Conservation (phyloP, 2,113 vertebrate species). For the Eolophus roseicapilla region DNA sequence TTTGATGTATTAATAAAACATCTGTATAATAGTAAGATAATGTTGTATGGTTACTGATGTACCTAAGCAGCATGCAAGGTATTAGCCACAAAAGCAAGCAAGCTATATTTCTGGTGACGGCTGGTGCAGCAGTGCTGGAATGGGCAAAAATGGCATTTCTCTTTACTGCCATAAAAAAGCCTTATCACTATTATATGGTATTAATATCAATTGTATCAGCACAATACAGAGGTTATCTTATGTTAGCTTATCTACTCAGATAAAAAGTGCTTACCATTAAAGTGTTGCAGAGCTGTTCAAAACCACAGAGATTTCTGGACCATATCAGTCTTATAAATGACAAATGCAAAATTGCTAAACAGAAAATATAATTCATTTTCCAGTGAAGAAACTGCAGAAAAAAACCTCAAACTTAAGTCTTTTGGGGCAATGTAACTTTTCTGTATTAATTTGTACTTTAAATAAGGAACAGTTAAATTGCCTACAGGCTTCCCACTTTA, state of each 20-base stretch:
- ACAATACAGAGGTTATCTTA: not conserved
- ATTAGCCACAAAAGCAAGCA: not conserved
- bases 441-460: not conserved
- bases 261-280: not conserved
- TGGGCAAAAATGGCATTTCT: not conserved
- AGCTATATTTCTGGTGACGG: not conserved
- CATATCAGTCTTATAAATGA: not conserved
- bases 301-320: constrained; percentile 16
- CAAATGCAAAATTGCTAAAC: not conserved
- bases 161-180: not conserved
- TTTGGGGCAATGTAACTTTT: not conserved
- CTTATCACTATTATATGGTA: not conserved
- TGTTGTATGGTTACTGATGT: not conserved
- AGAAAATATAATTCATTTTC: not conserved
- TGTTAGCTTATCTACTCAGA: not conserved
- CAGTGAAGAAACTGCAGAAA: not conserved
- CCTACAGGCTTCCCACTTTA: not conserved
- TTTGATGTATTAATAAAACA: constrained; percentile 4
- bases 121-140: not conserved
- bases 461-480: constrained; percentile 2
- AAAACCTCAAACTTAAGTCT: not conserved
- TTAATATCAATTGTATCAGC: constrained; percentile 11
- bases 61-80: not conserved
- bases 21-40: not conserved
- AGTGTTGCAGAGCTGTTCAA: constrained; percentile 18